Base-by-base conservation (phyloP, 2,888 invertebrate genomes). In the Heliconius ethilla region DNA sequence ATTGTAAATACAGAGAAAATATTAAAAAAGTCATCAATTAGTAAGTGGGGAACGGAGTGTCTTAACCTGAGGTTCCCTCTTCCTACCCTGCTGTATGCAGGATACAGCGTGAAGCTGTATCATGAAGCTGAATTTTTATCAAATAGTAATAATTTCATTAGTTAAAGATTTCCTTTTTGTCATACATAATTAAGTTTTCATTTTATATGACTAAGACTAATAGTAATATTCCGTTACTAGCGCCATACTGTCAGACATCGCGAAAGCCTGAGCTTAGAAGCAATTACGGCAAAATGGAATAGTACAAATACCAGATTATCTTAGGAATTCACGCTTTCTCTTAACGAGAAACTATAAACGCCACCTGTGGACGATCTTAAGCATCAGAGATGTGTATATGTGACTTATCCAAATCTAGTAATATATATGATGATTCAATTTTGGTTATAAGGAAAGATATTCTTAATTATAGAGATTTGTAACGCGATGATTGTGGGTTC, bases 221-320 rank as follows among this genome's bases (percentile, higher is more conserved):
- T 27, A 55, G 1, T 55, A 72, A n/a, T 22, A 55, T 25, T 37
- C 59, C 6, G 67, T 40, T 25, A 37, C n/a, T 18, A n/a, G 15
- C 15, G 37, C 33, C 59, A 37, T 59, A 72, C 33, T 72, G 33
- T 33, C n/a, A 33, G 33, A 59, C 7, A 5, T 59, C 33, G 66
- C 40, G 27, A 59, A 27, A 73, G 29, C 66, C 29, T 11, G 67
- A 67, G 72, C 72, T 40, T 73, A 45, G 40, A 59, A n/a, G 67
- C 77, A 67, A 73, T 73, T 73, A 73, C 62, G 72, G 11, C 55
- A 37, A 77, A 72, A 73, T 73, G 73, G 73, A 77, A 73, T 66
- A 73, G 33, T 66, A 66, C 55, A 73, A 77, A 73, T 77, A 45
- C 59, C 59, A 45, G 73, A 77, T 77, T 77, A 74, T 76, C 65